Evolutionary conservation across 2,113 vertebrate genomes (phyloP).

Genomic region (Dicaeum eximium): DNA sequence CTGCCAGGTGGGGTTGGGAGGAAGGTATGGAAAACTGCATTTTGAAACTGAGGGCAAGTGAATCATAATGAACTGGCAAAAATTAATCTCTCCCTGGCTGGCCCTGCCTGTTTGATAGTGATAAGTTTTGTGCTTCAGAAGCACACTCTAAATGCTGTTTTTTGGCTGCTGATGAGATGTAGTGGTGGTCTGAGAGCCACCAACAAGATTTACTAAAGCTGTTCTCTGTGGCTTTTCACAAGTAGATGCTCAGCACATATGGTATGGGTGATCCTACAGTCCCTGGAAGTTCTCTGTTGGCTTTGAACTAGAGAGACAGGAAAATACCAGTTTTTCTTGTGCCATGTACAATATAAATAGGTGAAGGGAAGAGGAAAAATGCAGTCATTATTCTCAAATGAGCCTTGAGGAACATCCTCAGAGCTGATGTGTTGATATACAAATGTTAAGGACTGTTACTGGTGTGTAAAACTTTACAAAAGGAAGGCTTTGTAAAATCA

Average conservation of each 20-base stretch:
- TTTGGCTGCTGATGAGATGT: not conserved
- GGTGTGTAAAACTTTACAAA: not conserved
- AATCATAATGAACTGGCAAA: not conserved
- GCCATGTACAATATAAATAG: not conserved
- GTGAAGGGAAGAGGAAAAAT: not conserved
- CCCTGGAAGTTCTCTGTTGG: not conserved
- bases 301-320: not conserved
- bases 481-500: not conserved
- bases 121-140: not conserved
- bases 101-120: not conserved
- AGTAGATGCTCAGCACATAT: not conserved
- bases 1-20: not conserved
- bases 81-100: not conserved
- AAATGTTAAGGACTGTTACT: not conserved
- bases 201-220: not conserved
- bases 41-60: not conserved
- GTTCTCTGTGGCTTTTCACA: not conserved
- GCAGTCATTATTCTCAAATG: not conserved
- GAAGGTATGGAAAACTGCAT: not conserved
- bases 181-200: not conserved
- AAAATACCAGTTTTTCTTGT: not conserved
- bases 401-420: not conserved
- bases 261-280: accelerated
- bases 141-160: not conserved
- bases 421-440: not conserved